Conservation (phyloP, 2,797 vertebrate genomes). For the Cercopithecus petaurista region DNA sequence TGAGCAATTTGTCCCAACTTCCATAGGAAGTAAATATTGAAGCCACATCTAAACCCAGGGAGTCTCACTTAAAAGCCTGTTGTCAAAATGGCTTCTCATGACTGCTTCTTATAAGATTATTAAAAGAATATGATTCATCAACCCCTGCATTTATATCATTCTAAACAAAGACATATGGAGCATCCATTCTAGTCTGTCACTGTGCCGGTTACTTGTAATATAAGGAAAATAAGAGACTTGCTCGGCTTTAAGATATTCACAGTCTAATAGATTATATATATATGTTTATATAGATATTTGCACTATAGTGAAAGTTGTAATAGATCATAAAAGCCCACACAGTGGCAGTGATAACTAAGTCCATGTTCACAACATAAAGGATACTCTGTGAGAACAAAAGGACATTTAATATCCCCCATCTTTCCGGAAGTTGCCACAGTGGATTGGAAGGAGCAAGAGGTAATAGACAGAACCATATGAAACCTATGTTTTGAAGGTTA, state of each 20-base stretch:
- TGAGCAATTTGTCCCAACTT: background rate
- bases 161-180: background rate
- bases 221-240: background rate
- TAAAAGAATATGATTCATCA: background rate
- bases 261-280: background rate
- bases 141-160: background rate
- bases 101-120: background rate
- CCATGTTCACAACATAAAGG: background rate
- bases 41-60: background rate
- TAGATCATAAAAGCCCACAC: background rate
- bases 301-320: background rate
- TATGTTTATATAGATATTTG: background rate
- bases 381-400: background rate
- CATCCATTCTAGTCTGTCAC: background rate
- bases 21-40: background rate
- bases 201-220: background rate
- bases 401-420: background rate
- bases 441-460: background rate
- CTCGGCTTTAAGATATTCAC: background rate
- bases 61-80: background rate
- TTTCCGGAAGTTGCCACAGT: background rate
- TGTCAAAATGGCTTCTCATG: background rate
- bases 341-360: background rate
- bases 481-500: background rate
- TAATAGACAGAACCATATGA: background rate